Evolutionary conservation across 2,113 vertebrate genomes (phyloP).

Genomic region (Seriola quinqueradiata): DNA sequence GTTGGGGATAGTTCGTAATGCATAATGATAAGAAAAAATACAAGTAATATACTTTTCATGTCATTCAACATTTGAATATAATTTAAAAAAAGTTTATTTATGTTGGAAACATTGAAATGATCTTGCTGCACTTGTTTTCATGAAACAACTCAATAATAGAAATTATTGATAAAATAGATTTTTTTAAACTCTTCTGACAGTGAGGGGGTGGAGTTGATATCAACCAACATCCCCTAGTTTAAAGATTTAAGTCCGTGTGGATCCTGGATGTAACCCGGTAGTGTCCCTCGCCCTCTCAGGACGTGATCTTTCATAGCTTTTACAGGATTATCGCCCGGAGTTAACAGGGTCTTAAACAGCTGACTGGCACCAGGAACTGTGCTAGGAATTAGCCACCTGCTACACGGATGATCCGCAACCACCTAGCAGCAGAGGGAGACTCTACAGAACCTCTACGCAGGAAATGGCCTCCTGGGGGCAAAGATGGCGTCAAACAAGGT

Average conservation of each 20-base stretch:
- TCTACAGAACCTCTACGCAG: conserved; percentile 4
- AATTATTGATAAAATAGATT: background rate
- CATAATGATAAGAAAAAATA: background rate
- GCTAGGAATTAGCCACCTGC: conserved; percentile 79
- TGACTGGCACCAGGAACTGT: conserved; percentile 65
- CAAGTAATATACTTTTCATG: background rate
- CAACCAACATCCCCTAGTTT: background rate
- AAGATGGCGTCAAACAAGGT: conserved; percentile 66
- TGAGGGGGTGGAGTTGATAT: background rate
- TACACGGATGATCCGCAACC: conserved; percentile 5
- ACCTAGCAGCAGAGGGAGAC: background rate
- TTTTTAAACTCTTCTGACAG: background rate
- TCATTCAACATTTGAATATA: no score
- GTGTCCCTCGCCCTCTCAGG: conserved; percentile 30
- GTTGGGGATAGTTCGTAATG: background rate
- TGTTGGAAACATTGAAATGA: background rate
- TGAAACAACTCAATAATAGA: no score
- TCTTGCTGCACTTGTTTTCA: background rate
- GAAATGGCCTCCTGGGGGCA: conserved; percentile 41
- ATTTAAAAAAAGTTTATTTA: background rate
- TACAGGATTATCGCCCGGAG: conserved; percentile 66
- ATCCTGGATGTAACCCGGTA: conserved; percentile 31
- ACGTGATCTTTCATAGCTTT: conserved; percentile 61
- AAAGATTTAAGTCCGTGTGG: conserved; percentile 20
- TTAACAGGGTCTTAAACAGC: conserved; percentile 74